These are phyloP conservation scores for Crocallis elinguaria DNA, from an alignment of 2,888 invertebrate species.

Conservation along the genomic window DNA sequence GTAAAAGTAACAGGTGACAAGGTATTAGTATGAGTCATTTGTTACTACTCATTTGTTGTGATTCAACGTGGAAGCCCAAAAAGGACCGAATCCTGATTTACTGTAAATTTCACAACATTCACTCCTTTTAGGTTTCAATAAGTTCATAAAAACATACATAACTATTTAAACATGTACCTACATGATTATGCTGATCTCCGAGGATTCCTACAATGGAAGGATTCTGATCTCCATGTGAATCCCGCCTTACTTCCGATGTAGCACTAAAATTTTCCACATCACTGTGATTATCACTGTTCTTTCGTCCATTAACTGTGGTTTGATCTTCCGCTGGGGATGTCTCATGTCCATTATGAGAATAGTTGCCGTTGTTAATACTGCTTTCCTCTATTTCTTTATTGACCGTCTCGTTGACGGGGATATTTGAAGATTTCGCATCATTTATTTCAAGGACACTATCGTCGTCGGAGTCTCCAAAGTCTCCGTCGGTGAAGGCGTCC, in stretches of 20 bases:
- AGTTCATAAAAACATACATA: too few relatives aligned
- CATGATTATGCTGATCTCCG: slow-evolving; percentile 81
- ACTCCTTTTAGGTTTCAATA: background rate
- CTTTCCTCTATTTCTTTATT: slow-evolving; percentile 58
- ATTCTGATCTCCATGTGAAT: slow-evolving; percentile 73
- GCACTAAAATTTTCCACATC: slow-evolving; percentile 50
- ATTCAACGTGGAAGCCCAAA: slow-evolving; percentile 28
- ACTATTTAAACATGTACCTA: slow-evolving; percentile 61
- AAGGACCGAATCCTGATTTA: slow-evolving; percentile 22
- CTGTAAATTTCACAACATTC: slow-evolving; percentile 5
- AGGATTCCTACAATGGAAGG: slow-evolving; percentile 82
- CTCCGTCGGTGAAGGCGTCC: slow-evolving; percentile 77
- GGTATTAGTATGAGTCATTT: slow-evolving; percentile 10
- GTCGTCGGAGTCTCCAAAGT: slow-evolving; percentile 75
- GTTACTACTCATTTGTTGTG: slow-evolving; percentile 15
- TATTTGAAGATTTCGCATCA: slow-evolving; percentile 42
- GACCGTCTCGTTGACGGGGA: slow-evolving; percentile 68
- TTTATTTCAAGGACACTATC: slow-evolving; percentile 58
- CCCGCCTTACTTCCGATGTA: slow-evolving; percentile 56
- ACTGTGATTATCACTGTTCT: slow-evolving; percentile 50
- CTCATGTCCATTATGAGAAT: slow-evolving; percentile 40
- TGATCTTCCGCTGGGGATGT: slow-evolving; percentile 29
- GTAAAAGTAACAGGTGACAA: slow-evolving; percentile 8
- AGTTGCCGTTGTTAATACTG: slow-evolving; percentile 45
- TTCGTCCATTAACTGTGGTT: slow-evolving; percentile 53